Evolutionary conservation across 2,113 vertebrate species (phyloP).

Genomic region (Pteronura brasiliensis): DNA sequence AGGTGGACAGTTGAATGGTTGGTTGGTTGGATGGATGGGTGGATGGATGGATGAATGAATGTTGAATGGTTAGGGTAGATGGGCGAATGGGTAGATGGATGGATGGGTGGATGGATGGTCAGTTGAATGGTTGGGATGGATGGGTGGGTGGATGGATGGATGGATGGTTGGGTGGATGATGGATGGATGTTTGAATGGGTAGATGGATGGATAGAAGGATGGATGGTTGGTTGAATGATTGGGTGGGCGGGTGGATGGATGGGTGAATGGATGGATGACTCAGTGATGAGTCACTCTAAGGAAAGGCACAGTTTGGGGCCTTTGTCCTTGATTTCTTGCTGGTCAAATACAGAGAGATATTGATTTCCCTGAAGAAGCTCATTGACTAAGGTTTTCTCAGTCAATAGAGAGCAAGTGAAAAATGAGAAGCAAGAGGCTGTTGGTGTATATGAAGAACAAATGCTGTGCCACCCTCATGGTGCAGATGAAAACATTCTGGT

Average conservation of each 20-base stretch:
- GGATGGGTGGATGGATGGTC: background rate
- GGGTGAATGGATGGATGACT: background rate
- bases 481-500: background rate
- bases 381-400: background rate
- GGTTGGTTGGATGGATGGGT: background rate
- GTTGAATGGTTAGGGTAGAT: background rate
- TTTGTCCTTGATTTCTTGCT: background rate
- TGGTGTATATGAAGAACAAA: background rate
- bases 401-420: background rate
- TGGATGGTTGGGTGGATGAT: background rate
- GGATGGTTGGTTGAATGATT: background rate
- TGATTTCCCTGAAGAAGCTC: background rate
- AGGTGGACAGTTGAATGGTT: background rate
- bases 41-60: background rate
- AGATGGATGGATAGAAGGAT: background rate
- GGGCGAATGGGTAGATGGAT: background rate
- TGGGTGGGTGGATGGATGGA: background rate
- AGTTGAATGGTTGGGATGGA: background rate
- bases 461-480: accelerated
- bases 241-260: background rate
- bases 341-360: background rate
- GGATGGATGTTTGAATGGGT: too few relatives aligned
- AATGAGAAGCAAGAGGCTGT: background rate
- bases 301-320: background rate
- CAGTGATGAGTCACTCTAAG: background rate